Evolutionary conservation across 2,113 vertebrate species (phyloP), one percentile per base, ranked within the genome.

Genomic region (Alosa alosa): DNA sequence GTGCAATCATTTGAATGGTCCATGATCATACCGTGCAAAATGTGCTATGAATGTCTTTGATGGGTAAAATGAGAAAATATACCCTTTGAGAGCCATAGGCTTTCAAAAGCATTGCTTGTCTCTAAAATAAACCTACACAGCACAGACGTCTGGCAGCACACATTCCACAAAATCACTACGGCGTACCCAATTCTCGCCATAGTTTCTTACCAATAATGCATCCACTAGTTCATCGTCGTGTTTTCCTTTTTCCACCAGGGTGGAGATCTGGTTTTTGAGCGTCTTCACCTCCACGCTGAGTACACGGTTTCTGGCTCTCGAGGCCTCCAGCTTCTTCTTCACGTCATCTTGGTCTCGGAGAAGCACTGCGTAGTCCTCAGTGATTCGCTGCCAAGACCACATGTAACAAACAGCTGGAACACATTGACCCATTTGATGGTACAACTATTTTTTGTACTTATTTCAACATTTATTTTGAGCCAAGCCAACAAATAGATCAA

Each of bases 171-270:
- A 8, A 83, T 31, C n/a, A 47, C 46, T 9, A 11, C 6, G 46
- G 10, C 46, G 6, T 2, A 17, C 50, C 50, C 50, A 52, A 52
- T 17, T 17, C 50, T 1, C 55, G 1, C 13, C 20, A 57, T 11
- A n/a, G 47, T 44, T 45, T 31, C 91, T 93, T 89, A 99, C 98
- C 97, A 98, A 88, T 81, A 99, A 92, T 36, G 95, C 94, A 0
- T 96, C 95, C 22, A 99, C 93, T 15, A 99, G 94, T 85, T 99
- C 98, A 4, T 98, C 93, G 0, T 99, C 97, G 0, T 97, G 97
- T 84, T 95, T 95, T 1, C 96, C 96, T 86, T 99, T 99, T 83
- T 98, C 96, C 89, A 95, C 87, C 39, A 99, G 93, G 4, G 95
- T 97, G 55, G 90, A 50, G 86, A 97, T 93, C 87, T 98, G 98